Base-by-base conservation (phyloP, 1,140 invertebrate genomes). In the Rhopalosiphum maidis region DNA sequence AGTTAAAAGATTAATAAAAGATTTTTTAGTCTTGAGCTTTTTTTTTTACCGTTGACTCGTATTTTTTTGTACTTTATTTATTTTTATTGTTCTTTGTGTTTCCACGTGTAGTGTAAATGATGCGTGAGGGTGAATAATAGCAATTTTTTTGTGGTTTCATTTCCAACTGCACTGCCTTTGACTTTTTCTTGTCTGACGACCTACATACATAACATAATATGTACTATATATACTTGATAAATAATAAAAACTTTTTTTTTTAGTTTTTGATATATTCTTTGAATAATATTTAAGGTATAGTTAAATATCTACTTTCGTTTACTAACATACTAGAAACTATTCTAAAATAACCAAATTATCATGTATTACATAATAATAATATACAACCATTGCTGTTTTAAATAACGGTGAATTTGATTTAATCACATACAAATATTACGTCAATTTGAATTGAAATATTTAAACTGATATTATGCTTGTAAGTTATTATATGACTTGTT, bases 1-100 rank as follows among this genome's bases (percentile, higher is more conserved):
- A 88, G 30, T 88, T 48, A n/a, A 88, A 88, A 21, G 46, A 88
- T 88, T 88, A 88, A 88, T 88, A 88, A 88, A 88, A 88, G 11
- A 48, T 88, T 88, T 48, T 46, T 30, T 88, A 48, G 30, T n/a
- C 21, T 35, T n/a, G 6, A 51, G 41, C 5, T 88, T 51, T 88
- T 88, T 37, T 87, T 87, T 48, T 87, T 88, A 88, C 30, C 46
- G 8, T 48, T 88, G 25, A 30, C 43, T 48, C 18, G 18, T 87
- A 48, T 48, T 48, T 48, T n/a, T 15, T n/a, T 43, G 37, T 43
- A 86, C 30, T 88, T 48, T 48, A 88, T 88, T 48, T 88, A 48
- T 88, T 46, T 46, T 88, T 87, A 87, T 46, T 46, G 46, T 88
- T 88, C 43, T n/a, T 11, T 77, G 25, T 88, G n/a, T 77, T 77